Evolutionary conservation across 2,888 invertebrate species (phyloP), one percentile per base, ranked within the genome.

Genomic region (Andrena hattorfiana): DNA sequence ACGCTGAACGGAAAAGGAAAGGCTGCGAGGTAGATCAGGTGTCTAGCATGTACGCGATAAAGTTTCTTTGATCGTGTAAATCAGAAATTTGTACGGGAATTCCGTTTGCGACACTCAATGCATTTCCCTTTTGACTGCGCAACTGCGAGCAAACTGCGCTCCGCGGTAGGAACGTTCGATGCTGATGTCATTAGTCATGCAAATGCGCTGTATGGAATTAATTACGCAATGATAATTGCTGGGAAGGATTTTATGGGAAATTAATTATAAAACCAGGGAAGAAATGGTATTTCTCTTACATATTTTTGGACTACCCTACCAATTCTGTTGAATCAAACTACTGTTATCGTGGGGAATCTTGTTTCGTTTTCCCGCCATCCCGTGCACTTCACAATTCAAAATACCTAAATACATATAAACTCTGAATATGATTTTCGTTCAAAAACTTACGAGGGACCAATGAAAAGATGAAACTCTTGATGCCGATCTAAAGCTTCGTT

Each of bases 41-140:
- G 32, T 23, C n/a, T 16, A 51, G 28, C 42, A 32, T 32, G 62
- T 32, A 32, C 71, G 56, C 32, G 51, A 60, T 64, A 48, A 70
- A 59, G 42, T 59, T 10, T 51, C 28, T 54, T 42, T 51, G 54
- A 79, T 80, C 32, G 60, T 30, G 42, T 54, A 54, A 48, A 72
- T 79, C 42, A 67, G 66, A 79, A 70, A 56, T 79, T 80, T 60
- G 26, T 30, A 66, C 49, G 42, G 13, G 62, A 20, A 56, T 68
- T 28, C 62, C 42, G 48, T 62, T 60, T 20, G 23, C 35, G 60
- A 69, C 59, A 59, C 59, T 32, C 42, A 70, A n/a, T n/a, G 20
- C 30, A 28, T 30, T 62, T 62, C 62, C 62, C 20, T 71, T 64
- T 49, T 35, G 42, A 51, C 42, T 59, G 56, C 69, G 54, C 20